Conservation (phyloP, 1,140 invertebrate species). For the Campoletis sonorensis region DNA sequence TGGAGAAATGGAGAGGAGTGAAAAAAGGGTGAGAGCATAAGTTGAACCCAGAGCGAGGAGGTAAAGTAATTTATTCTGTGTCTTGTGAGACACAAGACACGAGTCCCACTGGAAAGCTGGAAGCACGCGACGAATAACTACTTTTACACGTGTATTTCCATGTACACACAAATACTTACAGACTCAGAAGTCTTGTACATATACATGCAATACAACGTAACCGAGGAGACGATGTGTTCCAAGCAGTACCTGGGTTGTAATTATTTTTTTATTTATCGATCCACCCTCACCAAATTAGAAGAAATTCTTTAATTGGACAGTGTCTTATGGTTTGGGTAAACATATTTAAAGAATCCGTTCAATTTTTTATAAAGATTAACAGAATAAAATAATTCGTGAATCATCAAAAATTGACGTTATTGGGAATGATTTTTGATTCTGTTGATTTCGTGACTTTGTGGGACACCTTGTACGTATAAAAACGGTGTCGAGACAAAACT, state of each 20-base stretch:
- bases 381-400: too few relatives aligned
- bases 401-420: background rate
- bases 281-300: too few relatives aligned
- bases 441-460: too few relatives aligned
- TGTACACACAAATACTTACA: background rate
- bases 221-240: too few relatives aligned
- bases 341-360: background rate
- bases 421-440: background rate
- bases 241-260: too few relatives aligned
- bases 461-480: background rate
- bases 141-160: conserved; percentile 1
- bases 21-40: background rate
- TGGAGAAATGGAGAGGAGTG: conserved; percentile 5
- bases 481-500: background rate
- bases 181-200: background rate
- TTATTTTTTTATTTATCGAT: too few relatives aligned
- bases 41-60: background rate
- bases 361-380: background rate
- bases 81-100: conserved; percentile 26
- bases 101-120: conserved; percentile 22
- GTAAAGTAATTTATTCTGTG: conserved; percentile 44
- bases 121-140: conserved; percentile 27
- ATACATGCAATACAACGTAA: too few relatives aligned
- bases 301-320: background rate
- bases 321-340: background rate